These are phyloP conservation scores for Cataglyphis albicans DNA, from an alignment of 2,888 invertebrate species.

Conservation along the genomic window DNA sequence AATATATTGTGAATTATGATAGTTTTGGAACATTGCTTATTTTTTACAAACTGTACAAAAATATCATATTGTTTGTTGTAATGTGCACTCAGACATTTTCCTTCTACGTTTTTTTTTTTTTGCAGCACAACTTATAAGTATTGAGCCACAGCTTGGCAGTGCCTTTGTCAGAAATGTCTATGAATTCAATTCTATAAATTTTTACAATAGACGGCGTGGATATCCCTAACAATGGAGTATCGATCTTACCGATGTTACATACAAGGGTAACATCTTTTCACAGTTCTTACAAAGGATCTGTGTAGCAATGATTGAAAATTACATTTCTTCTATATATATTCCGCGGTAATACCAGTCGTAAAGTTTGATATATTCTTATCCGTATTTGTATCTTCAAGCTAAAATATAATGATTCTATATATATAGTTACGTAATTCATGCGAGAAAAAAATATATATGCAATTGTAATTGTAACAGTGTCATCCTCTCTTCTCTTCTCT, in stretches of 20 bases:
- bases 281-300: constrained; percentile 58
- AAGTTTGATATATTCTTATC: constrained; percentile 82
- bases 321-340: constrained; percentile 78
- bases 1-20: constrained; percentile 13
- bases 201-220: constrained; percentile 59
- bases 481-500: neutral
- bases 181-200: constrained; percentile 62
- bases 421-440: constrained; percentile 41
- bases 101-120: constrained; percentile 76
- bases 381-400: constrained; percentile 80
- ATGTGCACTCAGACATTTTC: constrained; percentile 72
- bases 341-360: constrained; percentile 77
- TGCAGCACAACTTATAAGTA: constrained; percentile 80
- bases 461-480: constrained; percentile 23
- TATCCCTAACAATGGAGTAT: constrained; percentile 69
- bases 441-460: constrained; percentile 29
- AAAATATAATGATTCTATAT: constrained; percentile 71
- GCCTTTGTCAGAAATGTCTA: constrained; percentile 75
- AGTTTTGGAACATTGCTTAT: constrained; percentile 21
- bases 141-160: constrained; percentile 84
- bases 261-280: constrained; percentile 57
- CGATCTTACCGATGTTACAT: constrained; percentile 56
- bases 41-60: constrained; percentile 78
- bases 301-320: constrained; percentile 64
- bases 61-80: constrained; percentile 74